Evolutionary conservation across 2,113 vertebrate genomes (phyloP).

Genomic region (Coturnix japonica): DNA sequence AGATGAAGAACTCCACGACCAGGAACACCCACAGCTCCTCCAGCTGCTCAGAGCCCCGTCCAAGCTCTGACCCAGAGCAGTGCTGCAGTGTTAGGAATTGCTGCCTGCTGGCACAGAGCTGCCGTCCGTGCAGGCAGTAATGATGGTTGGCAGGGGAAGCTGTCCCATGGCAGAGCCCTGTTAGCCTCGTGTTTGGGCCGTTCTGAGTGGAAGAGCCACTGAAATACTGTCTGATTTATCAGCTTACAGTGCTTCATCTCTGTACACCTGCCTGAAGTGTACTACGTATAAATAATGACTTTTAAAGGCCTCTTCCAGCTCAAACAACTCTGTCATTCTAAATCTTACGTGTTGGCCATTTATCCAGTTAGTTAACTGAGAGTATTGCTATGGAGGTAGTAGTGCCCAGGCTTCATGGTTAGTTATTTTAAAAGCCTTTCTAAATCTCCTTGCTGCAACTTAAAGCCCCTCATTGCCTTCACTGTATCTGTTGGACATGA

Average conservation of each 20-base stretch:
- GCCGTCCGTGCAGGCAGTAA: too few species aligned
- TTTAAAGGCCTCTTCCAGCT: too few species aligned
- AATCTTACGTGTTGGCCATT: too few species aligned
- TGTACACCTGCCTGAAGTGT: background rate
- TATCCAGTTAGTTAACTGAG: accelerated
- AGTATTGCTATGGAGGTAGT: accelerated
- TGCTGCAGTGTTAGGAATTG: too few species aligned
- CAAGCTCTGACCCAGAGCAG: too few species aligned
- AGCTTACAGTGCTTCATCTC: accelerated
- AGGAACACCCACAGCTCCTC: too few species aligned
- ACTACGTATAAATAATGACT: too few species aligned
- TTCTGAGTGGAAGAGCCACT: accelerated
- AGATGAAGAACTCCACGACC: too few species aligned
- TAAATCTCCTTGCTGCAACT: background rate
- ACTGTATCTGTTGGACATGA: background rate
- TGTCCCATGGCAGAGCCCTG: background rate
- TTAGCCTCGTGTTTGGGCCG: accelerated
- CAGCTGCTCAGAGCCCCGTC: too few species aligned
- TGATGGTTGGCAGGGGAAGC: too few species aligned
- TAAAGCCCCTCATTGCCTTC: too few species aligned
- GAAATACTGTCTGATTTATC: accelerated
- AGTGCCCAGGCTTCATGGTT: accelerated
- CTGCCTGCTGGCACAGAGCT: background rate
- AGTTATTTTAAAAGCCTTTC: background rate
- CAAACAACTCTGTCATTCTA: accelerated